Percentiles rank a stretch among this genome's conserved stretches.
Evolutionary conservation across 2,113 vertebrate genomes (phyloP).

Genomic region (Xerus inauris): DNA sequence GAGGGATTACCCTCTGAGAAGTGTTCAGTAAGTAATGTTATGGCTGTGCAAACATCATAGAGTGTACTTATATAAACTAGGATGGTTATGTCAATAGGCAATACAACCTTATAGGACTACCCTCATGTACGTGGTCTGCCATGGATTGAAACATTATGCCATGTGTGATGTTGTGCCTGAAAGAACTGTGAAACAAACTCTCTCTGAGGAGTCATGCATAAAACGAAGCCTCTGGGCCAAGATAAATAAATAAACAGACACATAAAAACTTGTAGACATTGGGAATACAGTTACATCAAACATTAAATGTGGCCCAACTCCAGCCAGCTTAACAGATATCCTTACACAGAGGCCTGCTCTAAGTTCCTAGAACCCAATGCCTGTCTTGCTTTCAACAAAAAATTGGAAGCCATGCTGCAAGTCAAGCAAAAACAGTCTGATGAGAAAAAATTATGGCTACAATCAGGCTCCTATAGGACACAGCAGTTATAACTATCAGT

Average conservation of each 20-base stretch:
- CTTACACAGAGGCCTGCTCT: not conserved
- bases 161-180: too few species aligned
- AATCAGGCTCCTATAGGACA: not conserved
- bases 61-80: not conserved
- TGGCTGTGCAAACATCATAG: not conserved
- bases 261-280: not conserved
- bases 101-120: not conserved
- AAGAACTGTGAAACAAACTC: not conserved
- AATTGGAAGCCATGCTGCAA: not conserved
- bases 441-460: not conserved
- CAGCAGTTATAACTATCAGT: not conserved
- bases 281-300: not conserved
- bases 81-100: not conserved
- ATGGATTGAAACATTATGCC: not conserved
- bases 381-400: not conserved
- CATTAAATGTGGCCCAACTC: not conserved
- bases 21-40: not conserved
- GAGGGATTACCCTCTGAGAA: not conserved
- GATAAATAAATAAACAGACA: not conserved
- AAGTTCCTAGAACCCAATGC: not conserved
- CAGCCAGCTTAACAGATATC: not conserved
- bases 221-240: not conserved
- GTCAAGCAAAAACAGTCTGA: not conserved
- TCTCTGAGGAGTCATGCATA: not conserved
- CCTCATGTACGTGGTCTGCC: not conserved